phyloP scores from a whole-genome alignment of 2,797 vertebrate species.

The Danio aesculapii region DNA sequence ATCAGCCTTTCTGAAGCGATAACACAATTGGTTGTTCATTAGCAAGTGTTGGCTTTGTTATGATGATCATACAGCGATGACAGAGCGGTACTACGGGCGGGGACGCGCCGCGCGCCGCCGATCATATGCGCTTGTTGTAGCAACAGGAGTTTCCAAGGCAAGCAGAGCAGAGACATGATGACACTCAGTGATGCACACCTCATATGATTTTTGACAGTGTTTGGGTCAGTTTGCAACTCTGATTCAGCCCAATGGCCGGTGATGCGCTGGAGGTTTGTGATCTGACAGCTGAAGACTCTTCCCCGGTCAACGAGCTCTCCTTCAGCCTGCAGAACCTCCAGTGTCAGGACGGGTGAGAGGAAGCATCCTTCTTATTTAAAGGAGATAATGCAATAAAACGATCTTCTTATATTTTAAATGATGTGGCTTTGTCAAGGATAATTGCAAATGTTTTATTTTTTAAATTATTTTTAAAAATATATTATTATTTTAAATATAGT shows the following conservation, averaged over 20 bases:
- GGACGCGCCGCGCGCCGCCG: background rate
- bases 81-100: constrained; percentile 2
- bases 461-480: no score
- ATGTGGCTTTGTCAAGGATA: background rate
- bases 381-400: background rate
- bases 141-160: constrained; percentile 59
- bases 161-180: constrained; percentile 12
- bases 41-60: background rate
- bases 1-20: background rate
- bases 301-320: constrained; percentile 67
- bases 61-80: background rate
- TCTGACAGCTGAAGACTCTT: constrained; percentile 50
- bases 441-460: background rate
- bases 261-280: constrained; percentile 12
- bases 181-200: background rate
- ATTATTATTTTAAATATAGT: no score
- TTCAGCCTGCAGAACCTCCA: constrained; percentile 59
- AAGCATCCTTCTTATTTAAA: background rate
- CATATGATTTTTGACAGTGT: background rate
- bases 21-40: background rate
- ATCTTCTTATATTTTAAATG: no score
- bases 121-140: constrained; percentile 61
- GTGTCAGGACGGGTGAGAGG: constrained; percentile 63
- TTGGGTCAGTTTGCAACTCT: background rate
- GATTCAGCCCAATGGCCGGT: constrained; percentile 9